Base-by-base conservation (phyloP, 2,888 invertebrate genomes). In the Eustalomyia histrio region DNA sequence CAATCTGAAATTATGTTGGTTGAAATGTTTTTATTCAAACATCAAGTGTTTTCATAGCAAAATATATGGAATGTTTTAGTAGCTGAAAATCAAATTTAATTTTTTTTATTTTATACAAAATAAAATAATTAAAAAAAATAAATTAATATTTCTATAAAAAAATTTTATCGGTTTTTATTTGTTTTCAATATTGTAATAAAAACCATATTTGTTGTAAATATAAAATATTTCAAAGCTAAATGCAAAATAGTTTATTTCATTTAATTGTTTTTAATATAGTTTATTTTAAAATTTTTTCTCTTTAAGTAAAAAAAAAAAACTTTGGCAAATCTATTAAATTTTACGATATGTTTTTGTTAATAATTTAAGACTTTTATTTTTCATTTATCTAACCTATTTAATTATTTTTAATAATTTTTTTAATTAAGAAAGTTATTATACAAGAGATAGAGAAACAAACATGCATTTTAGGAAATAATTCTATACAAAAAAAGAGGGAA, bases 321-420 rank as follows among this genome's bases (percentile, higher is more conserved):
- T 88, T 89, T 89, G 88, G 89, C 89, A 89, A 88, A 88, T 86
- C 85, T 81, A 65, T 89, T 88, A 87, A 80, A 88, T 86, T 88
- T 87, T 88, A 88, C 88, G 88, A 88, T 88, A 88, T 88, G 88
- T 88, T 89, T 89, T 86, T 87, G 88, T 89, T 87, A 86, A 63
- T 81, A 85, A 86, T 89, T 87, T 87, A 87, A 89, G 88, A 88
- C 88, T 87, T 89, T 86, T 85, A 33, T 73, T 76, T 80, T 83
- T 76, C 12, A 24, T 64, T 64, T 33, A n/a, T 64, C 68, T 81
- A 76, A 83, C 84, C 85, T 88, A 88, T 84, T 6, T 84, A 87
- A 86, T 55, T 74, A 60, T 58, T 73, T 69, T 74, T 76, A 47
- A 47, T 61, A 53, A 21, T 57, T 79, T 33, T 35, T 39, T n/a